Conservation (phyloP, 1,140 invertebrate genomes). For the Nixonia krombeini region DNA sequence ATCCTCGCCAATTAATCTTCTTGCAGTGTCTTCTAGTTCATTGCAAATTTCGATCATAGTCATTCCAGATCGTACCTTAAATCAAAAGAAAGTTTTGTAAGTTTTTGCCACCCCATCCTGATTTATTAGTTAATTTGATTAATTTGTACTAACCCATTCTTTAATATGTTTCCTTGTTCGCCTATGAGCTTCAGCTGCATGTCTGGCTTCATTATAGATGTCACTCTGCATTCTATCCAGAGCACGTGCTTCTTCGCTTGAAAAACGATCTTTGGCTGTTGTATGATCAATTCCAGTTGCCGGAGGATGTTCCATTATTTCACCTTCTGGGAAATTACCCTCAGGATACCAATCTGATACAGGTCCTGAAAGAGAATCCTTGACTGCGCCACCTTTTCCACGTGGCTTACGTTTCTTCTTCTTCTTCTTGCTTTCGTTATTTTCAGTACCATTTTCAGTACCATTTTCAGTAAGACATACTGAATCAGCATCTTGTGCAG, state of each 20-base stretch:
- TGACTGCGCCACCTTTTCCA: constrained; percentile 71
- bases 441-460: constrained; percentile 58
- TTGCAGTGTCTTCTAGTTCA: constrained; percentile 92
- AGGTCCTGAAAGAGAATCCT: constrained; percentile 88
- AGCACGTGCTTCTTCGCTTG: constrained; percentile 91
- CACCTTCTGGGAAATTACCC: constrained; percentile 85
- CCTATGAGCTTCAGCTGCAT: constrained; percentile 97
- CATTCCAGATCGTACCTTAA: constrained; percentile 96
- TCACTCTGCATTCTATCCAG: constrained; percentile 87
- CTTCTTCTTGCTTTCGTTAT: constrained; percentile 75
- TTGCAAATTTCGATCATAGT: constrained; percentile 99
- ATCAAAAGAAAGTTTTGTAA: too few species aligned
- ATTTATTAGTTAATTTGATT: too few species aligned
- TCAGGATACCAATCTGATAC: constrained; percentile 88
- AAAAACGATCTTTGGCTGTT: constrained; percentile 89
- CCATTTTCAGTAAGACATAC: too few species aligned
- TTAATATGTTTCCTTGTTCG: constrained; percentile 76
- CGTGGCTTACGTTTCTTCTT: constrained; percentile 75
- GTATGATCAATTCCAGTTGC: constrained; percentile 81
- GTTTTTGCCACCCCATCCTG: too few species aligned
- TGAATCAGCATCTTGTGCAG: too few species aligned
- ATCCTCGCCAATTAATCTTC: constrained; percentile 94
- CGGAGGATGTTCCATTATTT: constrained; percentile 84
- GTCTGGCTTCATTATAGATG: constrained; percentile 94
- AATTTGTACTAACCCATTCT: constrained; percentile 59